Evolutionary conservation across 1,140 invertebrate species (phyloP), one percentile per base, ranked within the genome.

Genomic region (Phortica variegata): DNA sequence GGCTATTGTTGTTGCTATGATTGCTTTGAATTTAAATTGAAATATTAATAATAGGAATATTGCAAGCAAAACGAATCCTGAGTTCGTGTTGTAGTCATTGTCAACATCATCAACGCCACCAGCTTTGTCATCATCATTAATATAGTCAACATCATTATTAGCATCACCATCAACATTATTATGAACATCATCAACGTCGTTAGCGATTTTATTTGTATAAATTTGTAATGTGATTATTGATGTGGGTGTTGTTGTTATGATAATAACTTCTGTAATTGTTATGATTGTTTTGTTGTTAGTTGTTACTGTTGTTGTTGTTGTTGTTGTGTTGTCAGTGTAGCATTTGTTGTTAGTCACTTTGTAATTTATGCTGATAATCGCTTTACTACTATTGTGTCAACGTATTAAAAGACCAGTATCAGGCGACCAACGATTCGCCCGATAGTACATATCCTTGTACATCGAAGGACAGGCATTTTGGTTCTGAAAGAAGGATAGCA

Each of bases 371-470:
- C 23, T 6, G 10, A 6, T 26, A 45, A 55, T 26, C 10, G 23
- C 23, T n/a, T 39, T 19, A 34, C n/a, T 36, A 10, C 17, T 20
- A 7, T 38, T 42, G 40, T 60, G 58, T 74, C 71, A 73, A 73
- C 72, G 72, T 65, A 75, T 75, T 58, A 75, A 48, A 23, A 75
- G 58, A 36, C 72, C 72, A 48, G 69, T 73, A 40, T 75, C 73
- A 17, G 68, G 60, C 19, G 73, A 69, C 73, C 73, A 75, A 33
- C 73, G 71, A 65, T 76, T 76, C 53, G 71, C 74, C 34, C 71
- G 49, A 73, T 87, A 87, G 60, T 84, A 84, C 82, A 85, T 85
- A 63, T 87, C 83, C 77, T 83, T 84, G 57, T 84, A 83, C 85
- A 87, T 87, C 50, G 83, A 83, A 32, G 84, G 84, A 77, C 85